A percentile compares a stretch with the other conserved stretches of the same genome.
Evolutionary conservation across 2,113 vertebrate genomes (phyloP).

Genomic region (Podarcis cretensis): DNA sequence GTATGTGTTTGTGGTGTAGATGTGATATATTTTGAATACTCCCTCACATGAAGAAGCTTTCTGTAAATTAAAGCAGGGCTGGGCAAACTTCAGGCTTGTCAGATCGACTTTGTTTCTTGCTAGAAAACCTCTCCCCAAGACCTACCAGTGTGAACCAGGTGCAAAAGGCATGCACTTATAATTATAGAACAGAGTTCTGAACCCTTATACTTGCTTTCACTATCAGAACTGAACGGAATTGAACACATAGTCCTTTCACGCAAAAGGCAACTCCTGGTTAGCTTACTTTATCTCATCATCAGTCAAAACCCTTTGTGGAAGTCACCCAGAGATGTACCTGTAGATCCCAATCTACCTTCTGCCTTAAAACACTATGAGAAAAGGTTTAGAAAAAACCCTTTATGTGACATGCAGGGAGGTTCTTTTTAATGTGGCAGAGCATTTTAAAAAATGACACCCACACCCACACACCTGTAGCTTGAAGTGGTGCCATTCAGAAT

Average conservation of each 20-base stretch:
- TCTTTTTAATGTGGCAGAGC: background rate
- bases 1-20: background rate
- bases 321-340: no score
- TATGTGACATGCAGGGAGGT: background rate
- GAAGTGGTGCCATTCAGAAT: background rate
- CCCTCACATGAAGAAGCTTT: background rate
- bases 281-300: no score
- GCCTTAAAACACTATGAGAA: background rate
- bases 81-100: background rate
- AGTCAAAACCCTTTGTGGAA: no score
- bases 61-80: background rate
- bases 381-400: background rate
- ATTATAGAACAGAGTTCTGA: no score
- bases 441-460: background rate
- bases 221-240: no score
- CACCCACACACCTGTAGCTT: background rate
- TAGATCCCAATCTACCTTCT: background rate
- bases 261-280: no score
- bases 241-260: no score
- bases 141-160: no score
- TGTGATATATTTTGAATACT: background rate
- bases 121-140: no score
- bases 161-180: no score
- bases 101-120: no score
- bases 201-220: no score